phyloP scores from a whole-genome alignment of 2,797 vertebrate species.

The Peromyscus melanophrys region DNA sequence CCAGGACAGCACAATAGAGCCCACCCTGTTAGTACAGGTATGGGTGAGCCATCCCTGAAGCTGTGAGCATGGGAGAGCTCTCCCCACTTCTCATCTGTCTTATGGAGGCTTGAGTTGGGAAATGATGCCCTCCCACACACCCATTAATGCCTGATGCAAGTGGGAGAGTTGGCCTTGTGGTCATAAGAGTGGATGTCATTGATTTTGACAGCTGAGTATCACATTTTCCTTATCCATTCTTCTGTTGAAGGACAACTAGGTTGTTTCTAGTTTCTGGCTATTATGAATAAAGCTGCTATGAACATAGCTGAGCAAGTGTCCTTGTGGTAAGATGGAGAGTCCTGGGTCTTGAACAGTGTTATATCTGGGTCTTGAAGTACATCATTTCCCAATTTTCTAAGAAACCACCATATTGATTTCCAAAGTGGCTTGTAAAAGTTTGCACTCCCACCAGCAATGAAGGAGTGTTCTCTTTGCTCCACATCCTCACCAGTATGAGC shows the following conservation, averaged over 20 bases:
- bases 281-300: not conserved
- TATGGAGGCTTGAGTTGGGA: too few species aligned
- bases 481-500: not conserved
- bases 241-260: not conserved
- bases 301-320: not conserved
- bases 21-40: too few species aligned
- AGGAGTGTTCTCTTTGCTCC: not conserved
- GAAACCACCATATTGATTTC: not conserved
- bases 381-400: not conserved
- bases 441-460: not conserved
- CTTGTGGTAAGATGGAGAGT: not conserved
- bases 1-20: too few species aligned
- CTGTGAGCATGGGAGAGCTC: too few species aligned
- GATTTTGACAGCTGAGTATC: not conserved
- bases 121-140: too few species aligned
- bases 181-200: too few species aligned
- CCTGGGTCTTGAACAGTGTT: not conserved
- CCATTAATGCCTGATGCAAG: too few species aligned
- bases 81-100: too few species aligned
- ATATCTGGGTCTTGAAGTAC: not conserved
- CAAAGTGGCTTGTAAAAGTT: not conserved
- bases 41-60: too few species aligned
- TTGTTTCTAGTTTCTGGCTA: not conserved
- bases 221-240: not conserved
- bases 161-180: too few species aligned